A percentile compares a stretch with the other conserved stretches of the same genome.
Evolutionary conservation across 2,797 vertebrate species (phyloP).

Genomic region (Alauda arvensis): DNA sequence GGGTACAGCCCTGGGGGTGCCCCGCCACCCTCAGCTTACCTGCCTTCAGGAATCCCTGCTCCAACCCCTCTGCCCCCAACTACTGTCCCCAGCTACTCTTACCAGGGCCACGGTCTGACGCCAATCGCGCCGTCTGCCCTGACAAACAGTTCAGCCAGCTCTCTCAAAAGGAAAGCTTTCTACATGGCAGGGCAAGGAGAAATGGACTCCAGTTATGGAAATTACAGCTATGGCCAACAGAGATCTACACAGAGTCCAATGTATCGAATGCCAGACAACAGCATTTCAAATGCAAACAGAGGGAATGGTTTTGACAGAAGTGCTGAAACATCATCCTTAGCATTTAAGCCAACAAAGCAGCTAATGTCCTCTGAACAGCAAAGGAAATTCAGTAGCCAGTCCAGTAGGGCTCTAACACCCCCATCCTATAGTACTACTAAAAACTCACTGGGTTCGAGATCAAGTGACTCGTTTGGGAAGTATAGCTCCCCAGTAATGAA

Average conservation of each 20-base stretch:
- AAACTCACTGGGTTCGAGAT: constrained; percentile 85
- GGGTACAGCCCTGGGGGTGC: constrained; percentile 94
- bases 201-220: constrained; percentile 94
- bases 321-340: constrained; percentile 88
- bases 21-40: constrained; percentile 91
- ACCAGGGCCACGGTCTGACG: constrained; percentile 91
- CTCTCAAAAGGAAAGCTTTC: constrained; percentile 98
- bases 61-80: constrained; percentile 93
- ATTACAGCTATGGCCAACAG: constrained; percentile 97
- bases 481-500: constrained; percentile 88
- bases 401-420: constrained; percentile 89
- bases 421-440: constrained; percentile 91
- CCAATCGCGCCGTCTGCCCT: constrained; percentile 92
- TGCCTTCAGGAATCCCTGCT: constrained; percentile 95
- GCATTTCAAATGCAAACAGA: constrained; percentile 89
- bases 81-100: constrained; percentile 91
- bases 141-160: constrained; percentile 91
- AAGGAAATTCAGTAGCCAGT: constrained; percentile 92
- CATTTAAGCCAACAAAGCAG: constrained; percentile 96
- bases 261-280: constrained; percentile 94
- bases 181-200: constrained; percentile 98
- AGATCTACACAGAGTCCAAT: constrained; percentile 96
- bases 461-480: constrained; percentile 89
- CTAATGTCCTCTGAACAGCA: constrained; percentile 92
- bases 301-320: constrained; percentile 95